These are phyloP conservation scores for Epinotia demarniana DNA, from an alignment of 2,888 invertebrate species.

Conservation along the genomic window DNA sequence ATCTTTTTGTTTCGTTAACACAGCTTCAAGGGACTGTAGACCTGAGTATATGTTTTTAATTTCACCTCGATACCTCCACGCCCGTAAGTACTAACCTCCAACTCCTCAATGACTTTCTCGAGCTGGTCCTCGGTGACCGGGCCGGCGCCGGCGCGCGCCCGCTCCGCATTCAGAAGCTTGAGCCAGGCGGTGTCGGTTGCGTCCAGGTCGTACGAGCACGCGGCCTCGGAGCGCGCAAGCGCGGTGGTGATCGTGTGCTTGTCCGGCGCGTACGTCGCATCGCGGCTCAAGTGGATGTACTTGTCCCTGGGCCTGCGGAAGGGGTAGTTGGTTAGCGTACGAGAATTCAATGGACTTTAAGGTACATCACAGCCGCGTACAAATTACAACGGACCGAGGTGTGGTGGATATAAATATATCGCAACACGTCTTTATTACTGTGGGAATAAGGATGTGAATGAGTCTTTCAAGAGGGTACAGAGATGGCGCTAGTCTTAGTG, in stretches of 20 bases:
- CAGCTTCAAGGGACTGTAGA: no score
- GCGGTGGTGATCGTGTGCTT: constrained; percentile 94
- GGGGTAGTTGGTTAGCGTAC: constrained; percentile 9
- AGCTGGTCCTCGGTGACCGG: constrained; percentile 94
- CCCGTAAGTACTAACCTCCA: constrained; percentile 86
- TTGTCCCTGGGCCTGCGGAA: constrained; percentile 93
- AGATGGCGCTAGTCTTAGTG: no score
- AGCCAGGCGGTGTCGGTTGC: constrained; percentile 97
- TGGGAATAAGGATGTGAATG: no score
- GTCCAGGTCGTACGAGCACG: constrained; percentile 98
- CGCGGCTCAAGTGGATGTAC: constrained; percentile 95
- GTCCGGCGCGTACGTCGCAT: constrained; percentile 93
- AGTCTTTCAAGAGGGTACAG: no score
- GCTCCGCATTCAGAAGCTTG: constrained; percentile 93
- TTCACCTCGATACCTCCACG: no score
- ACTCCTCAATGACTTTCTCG: constrained; percentile 95
- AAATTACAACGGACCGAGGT: no score
- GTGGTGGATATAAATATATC: no score
- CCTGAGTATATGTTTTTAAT: no score
- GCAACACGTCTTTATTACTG: no score
- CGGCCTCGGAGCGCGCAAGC: constrained; percentile 94
- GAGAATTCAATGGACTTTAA: background rate
- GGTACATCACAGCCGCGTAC: no score
- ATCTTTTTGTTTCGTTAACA: no score
- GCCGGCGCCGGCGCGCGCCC: constrained; percentile 89